Base-by-base conservation (phyloP, 1,140 invertebrate genomes). In the Globodera rostochiensis region DNA sequence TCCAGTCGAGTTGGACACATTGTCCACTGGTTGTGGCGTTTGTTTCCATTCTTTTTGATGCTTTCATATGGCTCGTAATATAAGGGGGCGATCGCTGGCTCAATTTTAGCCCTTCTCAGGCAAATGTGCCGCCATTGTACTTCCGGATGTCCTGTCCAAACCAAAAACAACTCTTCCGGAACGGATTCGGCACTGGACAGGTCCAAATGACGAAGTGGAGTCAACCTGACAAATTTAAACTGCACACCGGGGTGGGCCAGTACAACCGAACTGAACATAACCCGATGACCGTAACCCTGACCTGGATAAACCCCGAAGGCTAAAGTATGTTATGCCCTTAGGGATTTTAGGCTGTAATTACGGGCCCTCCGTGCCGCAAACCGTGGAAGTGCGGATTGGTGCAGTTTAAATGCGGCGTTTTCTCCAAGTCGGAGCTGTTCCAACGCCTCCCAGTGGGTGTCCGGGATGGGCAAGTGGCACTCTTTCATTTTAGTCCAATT, bases 381-480 rank as follows among this genome's bases (percentile, higher is more conserved):
- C 15, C 80, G 46, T 64, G 57, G 57, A 11, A 64, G 57, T 64
- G 19, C 57, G 0, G 57, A 64, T 19, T 11, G 11, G 57, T 64
- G 57, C 19, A 64, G 57, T 5, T 19, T 13, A 13, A 64, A 15
- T 64, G 57, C 57, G 21, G 45, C 8, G 53, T 85, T 85, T 15
- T 69, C 36, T 11, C 83, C 85, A 11, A 85, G 47, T 64, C 87
- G 85, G 6, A 87, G 77, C 46, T 73, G 50, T 36, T 73, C 73
- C 25, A 85, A 25, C 9, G 64, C 60, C 6, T 49, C 25, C 85
- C 85, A 87, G 66, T 80, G 36, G n/a, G 45, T 50, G 6, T 46
- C 66, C 5, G 82, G 11, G 45, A 85, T 47, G 8, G 36, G 6
- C 21, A 85, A 47, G 15, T 73, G 36, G 53, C 80, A 53, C 15